Evolutionary conservation across 1,140 invertebrate species (phyloP).

Genomic region (Trachymyrmex septentrionalis): DNA sequence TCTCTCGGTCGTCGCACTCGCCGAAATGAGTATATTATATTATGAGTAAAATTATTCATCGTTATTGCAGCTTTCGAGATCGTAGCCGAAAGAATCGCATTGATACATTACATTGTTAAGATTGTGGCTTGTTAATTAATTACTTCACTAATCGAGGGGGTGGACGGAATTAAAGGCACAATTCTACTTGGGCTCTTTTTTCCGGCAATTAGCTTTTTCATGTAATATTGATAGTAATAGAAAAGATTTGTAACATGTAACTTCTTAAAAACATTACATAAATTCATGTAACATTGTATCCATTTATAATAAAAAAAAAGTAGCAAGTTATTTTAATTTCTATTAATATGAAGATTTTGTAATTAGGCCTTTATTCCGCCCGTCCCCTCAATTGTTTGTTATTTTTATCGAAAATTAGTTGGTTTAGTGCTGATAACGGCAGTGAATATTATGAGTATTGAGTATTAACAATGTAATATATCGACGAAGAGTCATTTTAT

Average conservation of each 20-base stretch:
- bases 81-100: slow-evolving; percentile 41
- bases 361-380: too few relatives aligned
- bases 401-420: background rate
- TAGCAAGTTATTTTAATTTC: too few relatives aligned
- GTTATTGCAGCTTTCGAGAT: slow-evolving; percentile 11
- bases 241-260: too few relatives aligned
- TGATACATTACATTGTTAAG: background rate
- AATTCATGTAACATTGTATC: too few relatives aligned
- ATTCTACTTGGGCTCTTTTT: too few relatives aligned
- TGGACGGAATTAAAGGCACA: too few relatives aligned
- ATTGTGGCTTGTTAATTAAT: background rate
- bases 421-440: background rate
- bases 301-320: too few relatives aligned
- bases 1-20: slow-evolving; percentile 15
- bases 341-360: too few relatives aligned
- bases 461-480: background rate
- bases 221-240: too few relatives aligned
- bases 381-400: background rate
- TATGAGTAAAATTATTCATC: background rate
- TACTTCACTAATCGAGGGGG: too few relatives aligned
- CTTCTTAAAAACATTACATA: too few relatives aligned
- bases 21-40: slow-evolving; percentile 5
- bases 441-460: background rate
- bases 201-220: too few relatives aligned
- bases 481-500: background rate